Evolutionary conservation across 2,113 vertebrate species (phyloP).

Genomic region (Azemiops feae): DNA sequence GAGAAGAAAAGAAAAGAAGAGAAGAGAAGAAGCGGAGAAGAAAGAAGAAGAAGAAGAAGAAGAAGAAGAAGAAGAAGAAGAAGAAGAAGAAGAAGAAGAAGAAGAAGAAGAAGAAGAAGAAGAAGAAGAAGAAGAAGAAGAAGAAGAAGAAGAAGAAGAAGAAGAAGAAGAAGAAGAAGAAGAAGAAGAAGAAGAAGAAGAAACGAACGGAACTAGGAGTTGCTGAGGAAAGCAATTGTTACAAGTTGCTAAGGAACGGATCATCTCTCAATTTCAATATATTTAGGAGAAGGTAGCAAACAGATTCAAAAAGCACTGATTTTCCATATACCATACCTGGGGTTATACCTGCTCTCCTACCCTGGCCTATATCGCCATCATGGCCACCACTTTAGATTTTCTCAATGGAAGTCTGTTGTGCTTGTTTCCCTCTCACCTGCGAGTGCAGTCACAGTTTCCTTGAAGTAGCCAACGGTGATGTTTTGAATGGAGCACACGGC

Average conservation of each 20-base stretch:
- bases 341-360: not conserved
- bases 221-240: not conserved
- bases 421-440: conserved; percentile 71
- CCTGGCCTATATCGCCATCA: not conserved
- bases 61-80: too few relatives aligned
- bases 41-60: too few relatives aligned
- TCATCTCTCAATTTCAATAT: not conserved
- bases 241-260: not conserved
- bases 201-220: not conserved
- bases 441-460: conserved; percentile 84
- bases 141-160: too few relatives aligned
- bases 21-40: too few relatives aligned
- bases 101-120: too few relatives aligned
- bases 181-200: too few relatives aligned
- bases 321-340: not conserved
- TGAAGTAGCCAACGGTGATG: conserved; percentile 93
- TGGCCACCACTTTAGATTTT: not conserved
- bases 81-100: too few relatives aligned
- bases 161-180: too few relatives aligned
- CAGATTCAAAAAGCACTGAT: not conserved
- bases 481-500: conserved; percentile 89
- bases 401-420: not conserved
- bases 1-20: too few relatives aligned
- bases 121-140: too few relatives aligned
- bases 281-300: not conserved